Conservation (phyloP, 2,888 invertebrate genomes). For the Pelosia muscerda region DNA sequence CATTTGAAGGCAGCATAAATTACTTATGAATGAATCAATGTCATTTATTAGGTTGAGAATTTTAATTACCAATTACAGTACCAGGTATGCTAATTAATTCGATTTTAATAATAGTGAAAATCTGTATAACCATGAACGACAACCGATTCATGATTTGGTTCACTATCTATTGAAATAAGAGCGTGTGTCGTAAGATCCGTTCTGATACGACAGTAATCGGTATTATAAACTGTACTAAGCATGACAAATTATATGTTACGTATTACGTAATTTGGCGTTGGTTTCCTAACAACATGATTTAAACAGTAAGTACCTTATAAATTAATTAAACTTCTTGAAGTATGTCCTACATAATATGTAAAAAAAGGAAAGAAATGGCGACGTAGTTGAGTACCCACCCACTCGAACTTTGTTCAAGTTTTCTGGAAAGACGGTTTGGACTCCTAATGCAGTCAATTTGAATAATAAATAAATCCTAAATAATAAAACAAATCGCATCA, state of each 20-base stretch:
- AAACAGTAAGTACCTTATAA: neutral
- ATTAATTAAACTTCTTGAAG: neutral
- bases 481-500: too few species aligned
- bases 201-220: slow-evolving; percentile 4
- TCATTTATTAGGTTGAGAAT: neutral
- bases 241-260: neutral
- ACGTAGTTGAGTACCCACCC: neutral
- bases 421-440: too few species aligned
- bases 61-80: neutral
- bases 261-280: neutral
- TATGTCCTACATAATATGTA: too few species aligned
- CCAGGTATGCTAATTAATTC: neutral
- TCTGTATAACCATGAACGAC: neutral
- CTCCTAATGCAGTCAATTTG: too few species aligned
- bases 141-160: too few species aligned
- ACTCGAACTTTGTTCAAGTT: neutral
- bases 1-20: neutral
- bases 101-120: neutral
- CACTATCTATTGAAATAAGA: slow-evolving; percentile 2
- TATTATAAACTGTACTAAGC: neutral
- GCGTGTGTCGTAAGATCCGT: neutral
- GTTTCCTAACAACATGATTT: neutral
- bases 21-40: neutral
- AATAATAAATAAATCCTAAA: too few species aligned
- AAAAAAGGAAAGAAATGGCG: too few species aligned